These are phyloP conservation scores for Malthinus seriepunctatus DNA, from an alignment of 2,888 invertebrate genomes.

Conservation along the genomic window DNA sequence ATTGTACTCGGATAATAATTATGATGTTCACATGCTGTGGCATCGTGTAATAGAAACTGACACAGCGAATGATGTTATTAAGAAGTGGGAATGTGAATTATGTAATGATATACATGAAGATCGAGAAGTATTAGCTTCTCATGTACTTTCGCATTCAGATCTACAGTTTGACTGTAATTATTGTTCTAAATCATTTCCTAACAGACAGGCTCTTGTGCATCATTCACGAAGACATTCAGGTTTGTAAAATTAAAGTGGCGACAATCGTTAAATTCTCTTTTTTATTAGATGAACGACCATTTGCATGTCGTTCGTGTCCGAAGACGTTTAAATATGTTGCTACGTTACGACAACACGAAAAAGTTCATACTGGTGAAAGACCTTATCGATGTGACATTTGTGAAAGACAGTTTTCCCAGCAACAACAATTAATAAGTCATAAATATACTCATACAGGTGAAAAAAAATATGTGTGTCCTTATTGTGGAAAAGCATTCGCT, in stretches of 20 bases:
- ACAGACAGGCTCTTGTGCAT: neutral
- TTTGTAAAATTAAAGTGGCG: neutral
- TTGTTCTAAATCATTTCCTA: slow-evolving; percentile 3
- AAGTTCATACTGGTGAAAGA: slow-evolving; percentile 50
- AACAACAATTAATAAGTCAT: slow-evolving; percentile 42
- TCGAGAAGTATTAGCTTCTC: neutral
- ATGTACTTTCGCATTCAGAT: slow-evolving; percentile 9
- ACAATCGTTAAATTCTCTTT: slow-evolving; percentile 22
- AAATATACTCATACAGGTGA: slow-evolving; percentile 43
- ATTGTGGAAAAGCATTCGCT: slow-evolving; percentile 43
- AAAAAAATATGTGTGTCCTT: slow-evolving; percentile 36
- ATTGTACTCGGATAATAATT: neutral
- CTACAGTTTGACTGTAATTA: slow-evolving; percentile 5
- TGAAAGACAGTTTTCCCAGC: slow-evolving; percentile 42
- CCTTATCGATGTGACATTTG: slow-evolving; percentile 53
- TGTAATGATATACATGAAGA: slow-evolving; percentile 6
- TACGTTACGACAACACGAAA: slow-evolving; percentile 37
- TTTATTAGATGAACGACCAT: slow-evolving; percentile 10
- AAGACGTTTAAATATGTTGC: slow-evolving; percentile 12
- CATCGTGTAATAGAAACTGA: neutral
- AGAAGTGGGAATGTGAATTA: slow-evolving; percentile 3
- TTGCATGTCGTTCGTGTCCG: neutral
- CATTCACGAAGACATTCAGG: slow-evolving; percentile 9
- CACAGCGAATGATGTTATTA: neutral
- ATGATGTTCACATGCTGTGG: slow-evolving; percentile 5